A percentile compares a stretch with the other conserved stretches of the same genome.
phyloP scores from a whole-genome alignment of 2,113 vertebrate genomes.

The Spea bombifrons region DNA sequence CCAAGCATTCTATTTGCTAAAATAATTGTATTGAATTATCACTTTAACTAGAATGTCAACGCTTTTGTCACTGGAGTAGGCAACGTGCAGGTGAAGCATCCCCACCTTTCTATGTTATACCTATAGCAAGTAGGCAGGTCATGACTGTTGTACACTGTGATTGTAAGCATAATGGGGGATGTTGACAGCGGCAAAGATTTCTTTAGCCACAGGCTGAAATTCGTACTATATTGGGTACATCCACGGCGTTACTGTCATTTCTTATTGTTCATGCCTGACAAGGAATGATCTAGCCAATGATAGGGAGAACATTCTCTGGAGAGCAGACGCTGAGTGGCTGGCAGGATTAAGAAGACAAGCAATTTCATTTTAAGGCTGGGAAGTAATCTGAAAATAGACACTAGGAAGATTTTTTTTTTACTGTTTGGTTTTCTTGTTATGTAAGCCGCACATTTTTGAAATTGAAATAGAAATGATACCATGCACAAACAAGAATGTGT shows the following conservation, averaged over 20 bases:
- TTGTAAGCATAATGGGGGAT: slow-evolving; percentile 12
- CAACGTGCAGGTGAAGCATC: neutral
- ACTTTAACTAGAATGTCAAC: neutral
- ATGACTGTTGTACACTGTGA: slow-evolving; percentile 7
- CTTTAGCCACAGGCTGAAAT: slow-evolving; percentile 1
- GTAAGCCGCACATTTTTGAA: neutral
- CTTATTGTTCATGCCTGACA: slow-evolving; percentile 23
- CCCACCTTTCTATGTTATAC: neutral
- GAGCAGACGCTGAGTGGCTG: neutral
- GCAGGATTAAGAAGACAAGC: slow-evolving; percentile 3
- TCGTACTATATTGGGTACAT: slow-evolving; percentile 12
- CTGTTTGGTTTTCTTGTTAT: neutral
- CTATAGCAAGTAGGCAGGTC: slow-evolving; percentile 5
- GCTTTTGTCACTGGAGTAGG: neutral
- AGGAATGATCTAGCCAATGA: slow-evolving; percentile 14
- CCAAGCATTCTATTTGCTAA: neutral
- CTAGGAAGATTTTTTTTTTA: neutral
- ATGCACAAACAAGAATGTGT: neutral
- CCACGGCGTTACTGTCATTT: slow-evolving; percentile 25
- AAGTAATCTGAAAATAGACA: neutral
- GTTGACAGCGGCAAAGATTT: slow-evolving; percentile 28
- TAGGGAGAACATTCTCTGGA: slow-evolving; percentile 13
- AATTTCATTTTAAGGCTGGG: neutral
- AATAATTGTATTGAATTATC: neutral
- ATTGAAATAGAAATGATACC: neutral